Evolutionary conservation across 2,888 invertebrate genomes (phyloP).

Genomic region (Portevinia maculata): DNA sequence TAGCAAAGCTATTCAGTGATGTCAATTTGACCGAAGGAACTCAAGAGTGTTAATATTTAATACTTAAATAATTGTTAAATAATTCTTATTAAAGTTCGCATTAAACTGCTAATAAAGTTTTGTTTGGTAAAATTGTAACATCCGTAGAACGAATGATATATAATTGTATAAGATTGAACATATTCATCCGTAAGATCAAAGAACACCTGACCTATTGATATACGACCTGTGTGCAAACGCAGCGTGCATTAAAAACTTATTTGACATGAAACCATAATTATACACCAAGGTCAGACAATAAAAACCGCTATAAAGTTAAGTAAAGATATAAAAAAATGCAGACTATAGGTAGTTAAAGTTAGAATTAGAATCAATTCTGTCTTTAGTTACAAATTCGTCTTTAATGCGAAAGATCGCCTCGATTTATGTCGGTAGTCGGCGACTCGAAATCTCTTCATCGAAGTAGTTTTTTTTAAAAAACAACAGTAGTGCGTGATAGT

Average conservation of each 20-base stretch:
- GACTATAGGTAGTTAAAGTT: background rate
- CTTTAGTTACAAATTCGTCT: slow-evolving; percentile 35
- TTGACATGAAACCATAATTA: slow-evolving; percentile 35
- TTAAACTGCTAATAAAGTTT: too few relatives aligned
- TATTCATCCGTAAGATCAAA: slow-evolving; percentile 40
- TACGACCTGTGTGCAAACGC: slow-evolving; percentile 34
- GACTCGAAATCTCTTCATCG: too few relatives aligned
- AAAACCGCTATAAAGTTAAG: background rate
- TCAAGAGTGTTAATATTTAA: too few relatives aligned
- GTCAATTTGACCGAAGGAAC: too few relatives aligned
- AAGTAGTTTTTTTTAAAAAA: too few relatives aligned
- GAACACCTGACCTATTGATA: slow-evolving; percentile 18
- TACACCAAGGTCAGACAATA: slow-evolving; percentile 22
- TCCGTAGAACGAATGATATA: too few relatives aligned
- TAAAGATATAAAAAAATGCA: too few relatives aligned
- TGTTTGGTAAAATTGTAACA: too few relatives aligned
- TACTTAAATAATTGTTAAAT: too few relatives aligned
- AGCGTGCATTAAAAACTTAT: background rate
- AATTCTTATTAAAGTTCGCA: too few relatives aligned
- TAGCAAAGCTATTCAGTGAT: too few relatives aligned
- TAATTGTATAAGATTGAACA: background rate
- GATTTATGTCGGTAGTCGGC: too few relatives aligned
- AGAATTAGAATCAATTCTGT: background rate
- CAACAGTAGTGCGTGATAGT: slow-evolving; percentile 1
- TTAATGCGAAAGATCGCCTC: slow-evolving; percentile 11